Percentiles rank a stretch among this genome's conserved stretches.
These are phyloP conservation scores for Pollenia griseotomentosa DNA, from an alignment of 2,888 invertebrate genomes.

Conservation along the genomic window DNA sequence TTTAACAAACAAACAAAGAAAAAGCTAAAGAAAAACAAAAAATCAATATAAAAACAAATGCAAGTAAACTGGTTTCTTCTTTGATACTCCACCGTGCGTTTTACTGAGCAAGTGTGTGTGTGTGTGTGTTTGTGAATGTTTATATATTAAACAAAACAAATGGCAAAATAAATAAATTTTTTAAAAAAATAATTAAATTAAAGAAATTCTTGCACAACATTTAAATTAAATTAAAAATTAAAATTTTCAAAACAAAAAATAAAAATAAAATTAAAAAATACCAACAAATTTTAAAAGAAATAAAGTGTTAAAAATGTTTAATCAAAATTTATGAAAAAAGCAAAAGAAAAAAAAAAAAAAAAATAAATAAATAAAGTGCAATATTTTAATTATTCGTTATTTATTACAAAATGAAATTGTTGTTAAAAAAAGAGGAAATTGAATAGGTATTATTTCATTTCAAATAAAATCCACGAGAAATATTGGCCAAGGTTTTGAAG, in stretches of 20 bases:
- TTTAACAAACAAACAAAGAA: conserved; percentile 51
- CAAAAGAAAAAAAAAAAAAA: conserved; percentile 17
- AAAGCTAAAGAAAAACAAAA: conserved; percentile 41
- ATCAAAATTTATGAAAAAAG: conserved; percentile 44
- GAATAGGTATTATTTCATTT: not conserved
- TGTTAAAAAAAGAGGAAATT: not conserved
- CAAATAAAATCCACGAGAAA: conserved; percentile 42
- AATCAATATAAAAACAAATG: conserved; percentile 71
- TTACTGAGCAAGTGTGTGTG: conserved; percentile 2
- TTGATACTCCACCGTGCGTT: conserved; percentile 56
- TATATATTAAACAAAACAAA: conserved; percentile 68
- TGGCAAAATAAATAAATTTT: conserved; percentile 58
- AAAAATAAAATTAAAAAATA: conserved; percentile 6
- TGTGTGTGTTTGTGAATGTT: not conserved
- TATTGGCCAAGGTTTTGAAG: conserved; percentile 67
- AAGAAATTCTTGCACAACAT: conserved; percentile 63
- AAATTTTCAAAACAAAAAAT: conserved; percentile 46
- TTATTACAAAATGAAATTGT: conserved; percentile 50
- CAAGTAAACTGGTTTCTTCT: conserved; percentile 68
- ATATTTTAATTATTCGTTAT: conserved; percentile 20
- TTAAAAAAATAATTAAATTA: conserved; percentile 39
- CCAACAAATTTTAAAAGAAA: not conserved
- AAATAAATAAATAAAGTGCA: conserved; percentile 46
- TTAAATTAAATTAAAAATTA: conserved; percentile 30
- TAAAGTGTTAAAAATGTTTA: conserved; percentile 18